Percentiles rank a stretch among this genome's conserved stretches.
Evolutionary conservation across 2,113 vertebrate genomes (phyloP).

Genomic region (Isichthys henryi): DNA sequence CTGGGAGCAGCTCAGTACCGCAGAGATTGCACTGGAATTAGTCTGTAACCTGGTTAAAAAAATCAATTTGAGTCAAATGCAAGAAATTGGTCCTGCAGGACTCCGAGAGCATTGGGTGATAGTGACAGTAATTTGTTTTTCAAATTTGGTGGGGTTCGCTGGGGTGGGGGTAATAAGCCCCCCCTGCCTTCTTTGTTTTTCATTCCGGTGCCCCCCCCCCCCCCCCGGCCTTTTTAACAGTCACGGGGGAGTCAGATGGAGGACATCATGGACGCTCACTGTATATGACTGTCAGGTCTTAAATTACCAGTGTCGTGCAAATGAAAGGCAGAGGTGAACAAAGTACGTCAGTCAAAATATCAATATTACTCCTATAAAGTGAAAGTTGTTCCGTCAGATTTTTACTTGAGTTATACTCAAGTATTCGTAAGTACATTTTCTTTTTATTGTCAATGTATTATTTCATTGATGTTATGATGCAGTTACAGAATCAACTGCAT

Average conservation of each 20-base stretch:
- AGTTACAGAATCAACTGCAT: too few species aligned
- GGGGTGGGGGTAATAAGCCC: neutral
- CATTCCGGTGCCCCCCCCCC: neutral
- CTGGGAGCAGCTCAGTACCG: slow-evolving; percentile 35
- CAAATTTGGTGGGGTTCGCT: neutral
- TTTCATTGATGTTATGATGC: too few species aligned
- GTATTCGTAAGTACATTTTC: neutral
- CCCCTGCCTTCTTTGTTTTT: neutral
- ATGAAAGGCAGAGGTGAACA: neutral
- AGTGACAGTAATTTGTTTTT: slow-evolving; percentile 20
- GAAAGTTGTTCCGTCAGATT: neutral
- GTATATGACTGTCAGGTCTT: neutral
- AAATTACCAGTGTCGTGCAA: neutral
- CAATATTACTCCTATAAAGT: neutral
- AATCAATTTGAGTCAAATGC: slow-evolving; percentile 29
- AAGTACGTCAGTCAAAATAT: neutral
- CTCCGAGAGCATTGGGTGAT: slow-evolving; percentile 1
- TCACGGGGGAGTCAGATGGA: neutral
- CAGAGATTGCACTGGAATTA: slow-evolving; percentile 53
- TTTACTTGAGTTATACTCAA: neutral
- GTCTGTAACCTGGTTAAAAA: slow-evolving; percentile 43
- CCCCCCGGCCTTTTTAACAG: neutral
- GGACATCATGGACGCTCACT: neutral
- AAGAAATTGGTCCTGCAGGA: slow-evolving; percentile 21
- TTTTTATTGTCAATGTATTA: neutral